Conservation (phyloP, 2,113 vertebrate genomes). For the Macaca nemestrina region DNA sequence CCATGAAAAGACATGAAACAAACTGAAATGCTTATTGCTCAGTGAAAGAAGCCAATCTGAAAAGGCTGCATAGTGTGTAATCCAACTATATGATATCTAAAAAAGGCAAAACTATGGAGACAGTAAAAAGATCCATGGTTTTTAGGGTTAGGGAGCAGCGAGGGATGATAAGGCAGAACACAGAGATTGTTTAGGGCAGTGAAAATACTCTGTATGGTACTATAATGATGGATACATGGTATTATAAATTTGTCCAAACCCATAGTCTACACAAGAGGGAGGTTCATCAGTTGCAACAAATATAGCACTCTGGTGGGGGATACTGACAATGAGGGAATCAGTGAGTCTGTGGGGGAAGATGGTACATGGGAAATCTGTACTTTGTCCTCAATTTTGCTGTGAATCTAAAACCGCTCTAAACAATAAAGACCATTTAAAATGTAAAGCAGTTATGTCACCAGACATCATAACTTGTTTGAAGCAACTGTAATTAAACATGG, state of each 20-base stretch:
- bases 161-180: background rate
- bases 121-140: background rate
- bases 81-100: background rate
- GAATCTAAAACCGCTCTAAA: background rate
- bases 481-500: background rate
- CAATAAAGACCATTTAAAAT: background rate
- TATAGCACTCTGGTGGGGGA: background rate
- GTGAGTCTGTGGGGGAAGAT: too few relatives aligned
- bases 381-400: background rate
- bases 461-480: background rate
- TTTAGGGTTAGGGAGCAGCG: background rate
- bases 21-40: background rate
- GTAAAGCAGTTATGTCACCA: background rate
- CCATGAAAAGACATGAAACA: background rate
- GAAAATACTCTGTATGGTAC: background rate
- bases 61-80: background rate
- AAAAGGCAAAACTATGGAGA: background rate
- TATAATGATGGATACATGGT: background rate
- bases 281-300: background rate
- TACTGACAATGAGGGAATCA: background rate
- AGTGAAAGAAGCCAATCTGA: background rate
- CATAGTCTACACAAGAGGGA: background rate
- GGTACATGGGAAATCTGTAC: background rate
- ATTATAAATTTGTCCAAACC: background rate
- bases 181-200: background rate